phyloP scores from a whole-genome alignment of 2,888 invertebrate species.

The Tinea trinotella region DNA sequence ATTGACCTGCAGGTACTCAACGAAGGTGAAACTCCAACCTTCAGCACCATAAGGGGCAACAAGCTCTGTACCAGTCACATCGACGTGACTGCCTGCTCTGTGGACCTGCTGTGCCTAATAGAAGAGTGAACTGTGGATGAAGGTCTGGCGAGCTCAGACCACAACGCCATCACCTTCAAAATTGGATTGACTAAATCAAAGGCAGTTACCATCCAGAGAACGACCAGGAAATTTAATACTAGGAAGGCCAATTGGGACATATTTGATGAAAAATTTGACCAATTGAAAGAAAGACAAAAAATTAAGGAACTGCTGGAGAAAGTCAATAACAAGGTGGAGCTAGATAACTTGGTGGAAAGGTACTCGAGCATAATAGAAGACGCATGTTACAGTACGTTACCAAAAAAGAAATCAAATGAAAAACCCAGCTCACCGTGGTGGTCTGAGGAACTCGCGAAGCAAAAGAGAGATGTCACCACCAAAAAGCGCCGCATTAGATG shows the following conservation, averaged over 20 bases:
- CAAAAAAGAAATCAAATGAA: neutral
- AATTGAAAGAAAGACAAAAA: neutral
- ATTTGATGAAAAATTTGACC: neutral
- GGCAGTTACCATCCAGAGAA: neutral
- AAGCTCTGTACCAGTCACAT: conserved; percentile 17
- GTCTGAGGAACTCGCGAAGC: conserved; percentile 20
- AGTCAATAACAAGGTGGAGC: neutral
- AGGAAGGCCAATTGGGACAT: neutral
- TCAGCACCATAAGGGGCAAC: too few species aligned
- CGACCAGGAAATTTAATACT: neutral
- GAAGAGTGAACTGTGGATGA: conserved; percentile 20
- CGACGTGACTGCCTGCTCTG: conserved; percentile 21
- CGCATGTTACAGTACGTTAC: neutral
- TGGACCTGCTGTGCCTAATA: conserved; percentile 5
- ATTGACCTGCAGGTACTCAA: conserved; percentile 26
- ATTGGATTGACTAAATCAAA: neutral
- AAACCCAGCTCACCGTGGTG: conserved; percentile 22
- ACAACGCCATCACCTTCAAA: conserved; percentile 18
- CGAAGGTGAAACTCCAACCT: conserved; percentile 24
- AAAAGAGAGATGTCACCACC: conserved; percentile 20
- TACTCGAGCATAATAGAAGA: neutral
- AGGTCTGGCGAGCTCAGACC: conserved; percentile 19
- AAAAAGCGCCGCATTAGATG: conserved; percentile 14
- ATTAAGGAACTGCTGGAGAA: neutral
- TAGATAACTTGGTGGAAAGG: neutral